These are phyloP conservation scores for Kuschelorhynchus macadamiae DNA, from an alignment of 2,888 invertebrate species.

Conservation along the genomic window DNA sequence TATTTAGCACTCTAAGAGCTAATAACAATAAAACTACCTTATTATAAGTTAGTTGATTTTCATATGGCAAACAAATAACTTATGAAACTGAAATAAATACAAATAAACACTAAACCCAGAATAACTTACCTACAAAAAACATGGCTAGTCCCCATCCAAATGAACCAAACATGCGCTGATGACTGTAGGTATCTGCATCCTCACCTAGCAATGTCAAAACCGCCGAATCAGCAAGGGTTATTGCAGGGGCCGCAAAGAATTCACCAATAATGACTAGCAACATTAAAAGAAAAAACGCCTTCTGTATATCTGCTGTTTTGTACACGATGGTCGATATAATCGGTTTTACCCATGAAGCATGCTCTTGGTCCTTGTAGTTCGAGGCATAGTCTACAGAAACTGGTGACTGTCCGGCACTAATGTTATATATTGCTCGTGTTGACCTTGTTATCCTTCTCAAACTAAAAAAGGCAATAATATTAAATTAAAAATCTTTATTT, in stretches of 20 bases:
- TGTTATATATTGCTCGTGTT: conserved; percentile 60
- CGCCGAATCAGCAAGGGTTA: conserved; percentile 94
- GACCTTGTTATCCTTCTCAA: conserved; percentile 67
- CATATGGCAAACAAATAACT: too few species aligned
- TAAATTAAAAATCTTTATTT: too few species aligned
- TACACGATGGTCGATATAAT: conserved; percentile 96
- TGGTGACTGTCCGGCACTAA: conserved; percentile 78
- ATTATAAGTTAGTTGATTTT: background rate
- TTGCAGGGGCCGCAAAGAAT: conserved; percentile 97
- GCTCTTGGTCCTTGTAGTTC: conserved; percentile 80
- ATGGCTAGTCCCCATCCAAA: conserved; percentile 98
- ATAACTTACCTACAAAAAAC: conserved; percentile 94
- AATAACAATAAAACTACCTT: background rate
- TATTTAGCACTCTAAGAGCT: too few species aligned
- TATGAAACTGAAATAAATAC: too few species aligned
- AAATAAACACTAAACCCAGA: too few species aligned
- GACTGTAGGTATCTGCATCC: conserved; percentile 91
- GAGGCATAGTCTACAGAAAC: conserved; percentile 81
- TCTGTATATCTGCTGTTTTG: conserved; percentile 89
- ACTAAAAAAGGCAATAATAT: too few species aligned
- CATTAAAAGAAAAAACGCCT: conserved; percentile 94
- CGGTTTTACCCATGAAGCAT: conserved; percentile 88
- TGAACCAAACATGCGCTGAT: conserved; percentile 95
- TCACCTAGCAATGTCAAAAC: conserved; percentile 91
- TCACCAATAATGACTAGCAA: conserved; percentile 96